Conservation (phyloP, 2,888 invertebrate genomes). For the Apamea anceps region DNA sequence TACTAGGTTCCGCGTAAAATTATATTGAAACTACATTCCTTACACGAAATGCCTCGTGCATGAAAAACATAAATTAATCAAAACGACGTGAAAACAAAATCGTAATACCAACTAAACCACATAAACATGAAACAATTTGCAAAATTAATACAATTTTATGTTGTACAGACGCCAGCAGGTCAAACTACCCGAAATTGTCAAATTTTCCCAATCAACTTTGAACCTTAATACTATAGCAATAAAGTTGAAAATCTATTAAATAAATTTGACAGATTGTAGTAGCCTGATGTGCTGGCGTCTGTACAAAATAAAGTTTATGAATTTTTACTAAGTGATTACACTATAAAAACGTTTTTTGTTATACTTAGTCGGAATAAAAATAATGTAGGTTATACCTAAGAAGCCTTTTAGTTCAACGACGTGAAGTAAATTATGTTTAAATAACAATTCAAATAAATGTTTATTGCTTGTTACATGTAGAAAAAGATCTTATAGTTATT, state of each 20-base stretch:
- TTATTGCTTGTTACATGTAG: no score
- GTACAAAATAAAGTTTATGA: constrained; percentile 13
- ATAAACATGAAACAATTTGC: constrained; percentile 39
- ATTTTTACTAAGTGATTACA: constrained; percentile 44
- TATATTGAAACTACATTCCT: background rate
- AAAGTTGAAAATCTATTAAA: no score
- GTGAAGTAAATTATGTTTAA: constrained; percentile 48
- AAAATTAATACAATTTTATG: constrained; percentile 37
- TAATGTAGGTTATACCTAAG: constrained; percentile 19
- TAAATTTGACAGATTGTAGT: no score
- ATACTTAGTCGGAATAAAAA: constrained; percentile 22
- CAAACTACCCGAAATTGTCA: no score
- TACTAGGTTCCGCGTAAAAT: background rate
- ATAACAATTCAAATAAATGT: no score
- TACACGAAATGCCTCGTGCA: constrained; percentile 27
- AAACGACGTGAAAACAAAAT: constrained; percentile 30
- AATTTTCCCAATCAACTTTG: no score
- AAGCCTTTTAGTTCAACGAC: constrained; percentile 22
- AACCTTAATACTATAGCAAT: no score
- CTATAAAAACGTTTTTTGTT: constrained; percentile 20
- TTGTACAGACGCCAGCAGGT: no score
- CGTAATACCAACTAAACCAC: constrained; percentile 20
- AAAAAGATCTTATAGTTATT: no score
- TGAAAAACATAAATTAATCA: constrained; percentile 31
- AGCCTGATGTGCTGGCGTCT: no score